Evolutionary conservation across 2,888 invertebrate species (phyloP).

Genomic region (Monopis laevigella): DNA sequence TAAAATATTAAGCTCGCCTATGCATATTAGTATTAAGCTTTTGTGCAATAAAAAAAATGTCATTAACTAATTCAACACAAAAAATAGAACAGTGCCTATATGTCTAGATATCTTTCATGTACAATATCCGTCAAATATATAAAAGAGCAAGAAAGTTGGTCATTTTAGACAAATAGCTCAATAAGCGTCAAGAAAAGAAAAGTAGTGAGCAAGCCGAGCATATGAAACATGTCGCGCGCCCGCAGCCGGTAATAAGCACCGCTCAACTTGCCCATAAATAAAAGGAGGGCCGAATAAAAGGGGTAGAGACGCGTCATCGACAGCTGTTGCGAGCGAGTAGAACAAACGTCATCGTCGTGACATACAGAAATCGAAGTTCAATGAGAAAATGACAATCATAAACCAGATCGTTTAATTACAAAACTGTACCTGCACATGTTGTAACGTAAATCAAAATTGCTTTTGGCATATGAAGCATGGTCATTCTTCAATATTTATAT

Average conservation of each 20-base stretch:
- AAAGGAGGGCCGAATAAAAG: constrained; percentile 47
- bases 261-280: constrained; percentile 58
- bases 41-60: too few relatives aligned
- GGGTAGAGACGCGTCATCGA: constrained; percentile 44
- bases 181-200: constrained; percentile 38
- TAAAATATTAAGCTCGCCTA: too few relatives aligned
- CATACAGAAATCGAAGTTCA: constrained; percentile 9
- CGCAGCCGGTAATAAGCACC: constrained; percentile 50
- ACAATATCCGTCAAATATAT: constrained; percentile 10
- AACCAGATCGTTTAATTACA: too few relatives aligned
- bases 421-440: too few relatives aligned
- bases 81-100: too few relatives aligned
- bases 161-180: constrained; percentile 36
- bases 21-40: too few relatives aligned
- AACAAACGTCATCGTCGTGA: constrained; percentile 27
- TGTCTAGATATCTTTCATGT: constrained; percentile 8
- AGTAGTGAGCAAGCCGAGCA: constrained; percentile 36
- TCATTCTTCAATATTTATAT: too few relatives aligned
- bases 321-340: constrained; percentile 42
- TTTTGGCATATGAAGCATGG: too few relatives aligned
- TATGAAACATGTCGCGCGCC: constrained; percentile 47
- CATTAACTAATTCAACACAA: too few relatives aligned
- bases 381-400: too few relatives aligned
- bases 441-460: too few relatives aligned
- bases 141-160: constrained; percentile 20